phyloP scores from a whole-genome alignment of 2,797 vertebrate species.

The Enteromius viviparus region DNA sequence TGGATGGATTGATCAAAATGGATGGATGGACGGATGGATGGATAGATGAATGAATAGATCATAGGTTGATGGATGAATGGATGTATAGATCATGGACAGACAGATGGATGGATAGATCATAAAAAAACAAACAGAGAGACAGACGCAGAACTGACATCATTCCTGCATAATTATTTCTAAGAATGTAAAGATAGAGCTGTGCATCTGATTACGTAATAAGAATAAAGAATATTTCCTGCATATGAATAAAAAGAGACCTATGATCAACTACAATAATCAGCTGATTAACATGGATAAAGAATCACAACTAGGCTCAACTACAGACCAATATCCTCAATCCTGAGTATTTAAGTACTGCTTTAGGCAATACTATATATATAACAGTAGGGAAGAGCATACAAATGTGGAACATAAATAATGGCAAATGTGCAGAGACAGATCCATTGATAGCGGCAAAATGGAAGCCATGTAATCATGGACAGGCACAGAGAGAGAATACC shows the following conservation, averaged over 20 bases:
- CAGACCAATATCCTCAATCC: conserved; percentile 16
- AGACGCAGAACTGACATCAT: not conserved
- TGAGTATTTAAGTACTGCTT: conserved; percentile 5
- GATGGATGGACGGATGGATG: no score
- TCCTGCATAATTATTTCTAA: not conserved
- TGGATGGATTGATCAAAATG: no score
- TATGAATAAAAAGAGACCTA: not conserved
- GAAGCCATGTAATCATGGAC: conserved; percentile 41
- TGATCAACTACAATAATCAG: not conserved
- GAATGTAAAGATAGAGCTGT: not conserved
- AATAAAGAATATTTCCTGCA: not conserved
- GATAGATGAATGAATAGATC: no score
- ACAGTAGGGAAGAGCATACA: not conserved
- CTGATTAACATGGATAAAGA: not conserved
- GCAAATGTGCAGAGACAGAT: conserved; percentile 23
- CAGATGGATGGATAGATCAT: no score
- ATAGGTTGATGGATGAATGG: no score
- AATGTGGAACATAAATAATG: conserved; percentile 37
- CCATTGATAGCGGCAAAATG: conserved; percentile 34
- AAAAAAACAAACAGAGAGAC: not conserved
- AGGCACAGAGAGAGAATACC: conserved; percentile 42
- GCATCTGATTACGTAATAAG: not conserved
- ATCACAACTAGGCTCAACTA: not conserved
- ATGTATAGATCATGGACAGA: no score
- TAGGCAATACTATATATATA: conserved; percentile 25